Percentiles rank a stretch among this genome's conserved stretches.
phyloP scores from a whole-genome alignment of 2,113 vertebrate species.

The Plectropomus leopardus region DNA sequence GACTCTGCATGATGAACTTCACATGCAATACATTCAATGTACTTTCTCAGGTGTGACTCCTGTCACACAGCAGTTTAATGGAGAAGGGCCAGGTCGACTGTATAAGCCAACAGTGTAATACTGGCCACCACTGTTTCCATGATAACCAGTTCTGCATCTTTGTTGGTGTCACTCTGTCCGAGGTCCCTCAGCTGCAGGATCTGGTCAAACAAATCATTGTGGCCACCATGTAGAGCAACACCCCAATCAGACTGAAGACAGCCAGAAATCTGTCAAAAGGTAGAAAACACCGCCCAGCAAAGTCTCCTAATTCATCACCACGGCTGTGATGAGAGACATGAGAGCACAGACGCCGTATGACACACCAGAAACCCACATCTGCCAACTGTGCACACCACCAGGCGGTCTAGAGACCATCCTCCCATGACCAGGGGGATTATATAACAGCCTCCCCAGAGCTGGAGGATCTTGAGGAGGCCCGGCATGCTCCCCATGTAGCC shows the following conservation, averaged over 20 bases:
- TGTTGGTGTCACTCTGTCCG: accelerated
- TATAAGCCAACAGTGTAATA: conserved; percentile 82
- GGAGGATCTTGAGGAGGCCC: conserved; percentile 83
- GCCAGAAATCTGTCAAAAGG: conserved; percentile 81
- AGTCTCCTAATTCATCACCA: conserved; percentile 82
- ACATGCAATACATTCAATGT: conserved; percentile 14
- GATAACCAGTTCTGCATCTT: conserved; percentile 11
- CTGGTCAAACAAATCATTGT: conserved; percentile 74
- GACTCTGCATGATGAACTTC: neutral
- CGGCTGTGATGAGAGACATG: conserved; percentile 73
- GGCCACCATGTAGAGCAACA: conserved; percentile 77
- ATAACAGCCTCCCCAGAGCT: conserved; percentile 79
- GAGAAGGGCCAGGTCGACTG: conserved; percentile 83
- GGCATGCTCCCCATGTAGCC: conserved; percentile 85
- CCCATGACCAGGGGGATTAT: conserved; percentile 69
- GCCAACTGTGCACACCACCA: conserved; percentile 25
- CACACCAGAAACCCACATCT: conserved; percentile 41
- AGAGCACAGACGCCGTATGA: conserved; percentile 72
- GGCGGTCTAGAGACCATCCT: accelerated
- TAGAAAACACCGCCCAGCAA: conserved; percentile 75
- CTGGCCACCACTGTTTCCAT: conserved; percentile 72
- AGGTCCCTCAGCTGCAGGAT: conserved; percentile 31
- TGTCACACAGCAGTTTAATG: conserved; percentile 79
- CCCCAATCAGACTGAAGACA: conserved; percentile 75
- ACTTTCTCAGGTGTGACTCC: conserved; percentile 44